Evolutionary conservation across 2,113 vertebrate genomes (phyloP).

Genomic region (Balaenoptera acutorostrata): DNA sequence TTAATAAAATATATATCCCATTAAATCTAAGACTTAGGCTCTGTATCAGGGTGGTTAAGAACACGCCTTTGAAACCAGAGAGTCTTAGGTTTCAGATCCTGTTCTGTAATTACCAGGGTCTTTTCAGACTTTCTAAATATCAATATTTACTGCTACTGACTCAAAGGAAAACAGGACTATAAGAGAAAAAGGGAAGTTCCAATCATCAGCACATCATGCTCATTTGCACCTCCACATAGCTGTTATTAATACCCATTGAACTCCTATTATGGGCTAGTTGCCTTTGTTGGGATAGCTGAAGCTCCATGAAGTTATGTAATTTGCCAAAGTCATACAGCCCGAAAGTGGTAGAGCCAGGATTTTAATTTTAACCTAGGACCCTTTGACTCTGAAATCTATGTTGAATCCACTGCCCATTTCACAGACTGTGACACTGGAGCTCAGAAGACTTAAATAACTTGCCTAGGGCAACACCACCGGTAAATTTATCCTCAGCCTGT

Average conservation of each 20-base stretch:
- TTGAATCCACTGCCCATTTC: background rate
- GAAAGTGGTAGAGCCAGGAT: background rate
- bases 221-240: background rate
- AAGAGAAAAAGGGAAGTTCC: background rate
- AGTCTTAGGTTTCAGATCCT: background rate
- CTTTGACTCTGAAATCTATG: background rate
- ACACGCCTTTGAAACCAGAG: background rate
- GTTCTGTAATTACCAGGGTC: background rate
- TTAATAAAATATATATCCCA: background rate
- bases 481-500: background rate
- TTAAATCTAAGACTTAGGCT: background rate
- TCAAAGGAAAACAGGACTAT: background rate
- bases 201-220: background rate
- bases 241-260: background rate
- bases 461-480: background rate
- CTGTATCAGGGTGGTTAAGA: background rate
- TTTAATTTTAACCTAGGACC: background rate
- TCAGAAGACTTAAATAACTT: background rate
- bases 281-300: background rate
- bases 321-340: background rate
- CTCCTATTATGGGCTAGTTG: background rate
- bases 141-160: background rate
- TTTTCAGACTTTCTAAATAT: background rate
- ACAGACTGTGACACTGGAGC: background rate
- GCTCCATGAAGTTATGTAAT: background rate